Evolutionary conservation across 1,140 invertebrate species (phyloP).

Genomic region (Lerema accius): DNA sequence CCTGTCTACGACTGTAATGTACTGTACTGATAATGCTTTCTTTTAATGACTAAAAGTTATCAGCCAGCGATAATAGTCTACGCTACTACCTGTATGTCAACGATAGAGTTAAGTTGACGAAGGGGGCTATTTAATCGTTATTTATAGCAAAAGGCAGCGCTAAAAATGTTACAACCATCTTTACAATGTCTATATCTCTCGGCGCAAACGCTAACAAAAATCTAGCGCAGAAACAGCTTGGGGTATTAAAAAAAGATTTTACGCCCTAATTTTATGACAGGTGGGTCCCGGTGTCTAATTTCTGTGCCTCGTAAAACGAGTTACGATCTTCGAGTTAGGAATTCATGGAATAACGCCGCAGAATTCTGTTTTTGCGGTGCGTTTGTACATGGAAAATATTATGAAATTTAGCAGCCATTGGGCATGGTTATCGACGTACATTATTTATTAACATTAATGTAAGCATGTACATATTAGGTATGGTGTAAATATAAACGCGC

Average conservation of each 20-base stretch:
- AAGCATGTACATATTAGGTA: no score
- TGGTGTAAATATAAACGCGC: no score
- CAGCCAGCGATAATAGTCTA: no score
- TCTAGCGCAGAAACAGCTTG: neutral
- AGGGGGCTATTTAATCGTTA: no score
- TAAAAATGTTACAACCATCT: neutral
- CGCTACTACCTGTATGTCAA: no score
- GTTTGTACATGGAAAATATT: neutral
- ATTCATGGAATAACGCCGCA: neutral
- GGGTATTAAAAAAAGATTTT: constrained; percentile 1
- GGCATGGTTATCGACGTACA: no score
- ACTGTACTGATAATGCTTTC: no score
- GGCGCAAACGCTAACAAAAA: neutral
- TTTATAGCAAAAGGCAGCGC: neutral
- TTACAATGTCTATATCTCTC: neutral
- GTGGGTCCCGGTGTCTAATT: neutral
- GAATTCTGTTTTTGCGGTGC: neutral
- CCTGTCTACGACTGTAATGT: no score
- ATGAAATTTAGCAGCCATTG: no score
- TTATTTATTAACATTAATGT: no score
- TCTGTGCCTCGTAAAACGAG: constrained; percentile 7
- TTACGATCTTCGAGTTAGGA: constrained; percentile 11
- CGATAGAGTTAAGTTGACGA: no score
- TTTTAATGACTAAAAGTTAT: no score
- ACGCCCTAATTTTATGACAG: constrained; percentile 15